These are phyloP conservation scores for Oceanites oceanicus DNA, from an alignment of 2,113 vertebrate species.

Conservation along the genomic window DNA sequence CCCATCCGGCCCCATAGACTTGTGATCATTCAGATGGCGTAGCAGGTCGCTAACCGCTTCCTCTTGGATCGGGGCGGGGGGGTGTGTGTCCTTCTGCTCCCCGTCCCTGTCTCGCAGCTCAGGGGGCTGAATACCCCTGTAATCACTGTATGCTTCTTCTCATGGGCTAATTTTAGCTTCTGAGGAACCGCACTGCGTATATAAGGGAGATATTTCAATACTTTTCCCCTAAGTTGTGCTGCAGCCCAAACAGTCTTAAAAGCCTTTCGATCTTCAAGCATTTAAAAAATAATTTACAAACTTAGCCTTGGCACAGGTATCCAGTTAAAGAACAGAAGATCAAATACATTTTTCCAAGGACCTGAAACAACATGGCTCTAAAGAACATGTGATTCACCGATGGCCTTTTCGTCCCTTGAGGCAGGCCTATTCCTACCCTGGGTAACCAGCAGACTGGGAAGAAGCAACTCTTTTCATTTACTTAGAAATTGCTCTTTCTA, in stretches of 20 bases:
- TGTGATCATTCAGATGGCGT: no score
- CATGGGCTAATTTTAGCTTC: background rate
- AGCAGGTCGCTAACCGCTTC: no score
- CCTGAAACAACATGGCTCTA: background rate
- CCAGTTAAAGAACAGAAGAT: background rate
- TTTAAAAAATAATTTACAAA: background rate
- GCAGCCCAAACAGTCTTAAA: background rate
- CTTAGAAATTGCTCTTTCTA: background rate
- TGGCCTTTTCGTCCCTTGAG: background rate
- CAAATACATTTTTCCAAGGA: background rate
- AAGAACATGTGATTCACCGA: accelerated
- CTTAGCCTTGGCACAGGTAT: background rate
- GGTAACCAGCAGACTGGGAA: background rate
- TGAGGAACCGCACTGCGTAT: background rate
- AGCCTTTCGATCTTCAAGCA: background rate
- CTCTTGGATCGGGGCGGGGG: no score
- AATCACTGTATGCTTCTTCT: background rate
- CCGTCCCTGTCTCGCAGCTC: no score
- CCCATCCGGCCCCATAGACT: no score
- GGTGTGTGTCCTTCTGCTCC: no score
- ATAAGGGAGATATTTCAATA: background rate
- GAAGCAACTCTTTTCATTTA: background rate
- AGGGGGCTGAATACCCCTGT: no score
- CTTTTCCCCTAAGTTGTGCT: background rate
- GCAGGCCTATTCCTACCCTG: background rate